phyloP scores from a whole-genome alignment of 2,113 vertebrate species.

The Oceanodroma tethys region DNA sequence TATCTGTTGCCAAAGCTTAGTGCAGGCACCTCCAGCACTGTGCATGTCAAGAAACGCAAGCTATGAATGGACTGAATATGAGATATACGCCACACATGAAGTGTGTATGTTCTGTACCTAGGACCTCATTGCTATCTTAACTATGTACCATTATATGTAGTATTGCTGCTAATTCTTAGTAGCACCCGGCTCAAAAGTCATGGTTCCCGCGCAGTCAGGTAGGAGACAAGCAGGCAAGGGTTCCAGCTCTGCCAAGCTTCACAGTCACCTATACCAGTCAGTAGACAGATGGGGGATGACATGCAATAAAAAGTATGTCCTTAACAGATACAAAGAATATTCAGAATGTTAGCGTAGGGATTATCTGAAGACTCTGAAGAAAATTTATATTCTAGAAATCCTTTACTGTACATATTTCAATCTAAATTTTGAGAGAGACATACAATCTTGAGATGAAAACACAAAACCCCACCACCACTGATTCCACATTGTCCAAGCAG shows the following conservation, averaged over 20 bases:
- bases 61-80: not conserved
- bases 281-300: not conserved
- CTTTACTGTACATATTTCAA: not conserved
- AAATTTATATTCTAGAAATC: not conserved
- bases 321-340: not conserved
- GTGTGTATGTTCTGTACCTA: not conserved
- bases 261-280: not conserved
- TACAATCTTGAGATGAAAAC: not conserved
- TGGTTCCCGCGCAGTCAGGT: not conserved
- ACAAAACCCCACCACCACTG: not conserved
- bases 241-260: not conserved
- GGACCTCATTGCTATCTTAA: not conserved
- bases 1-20: not conserved
- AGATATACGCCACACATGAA: not conserved
- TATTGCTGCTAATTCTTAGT: not conserved
- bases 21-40: not conserved
- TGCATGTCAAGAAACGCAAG: not conserved
- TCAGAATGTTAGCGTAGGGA: not conserved
- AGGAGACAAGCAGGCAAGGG: not conserved
- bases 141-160: not conserved
- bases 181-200: not conserved
- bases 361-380: not conserved
- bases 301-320: not conserved
- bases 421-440: not conserved
- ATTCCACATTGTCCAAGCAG: not conserved